Evolutionary conservation across 2,113 vertebrate species (phyloP), one percentile per base, ranked within the genome.

Genomic region (Rhinogobius similis): DNA sequence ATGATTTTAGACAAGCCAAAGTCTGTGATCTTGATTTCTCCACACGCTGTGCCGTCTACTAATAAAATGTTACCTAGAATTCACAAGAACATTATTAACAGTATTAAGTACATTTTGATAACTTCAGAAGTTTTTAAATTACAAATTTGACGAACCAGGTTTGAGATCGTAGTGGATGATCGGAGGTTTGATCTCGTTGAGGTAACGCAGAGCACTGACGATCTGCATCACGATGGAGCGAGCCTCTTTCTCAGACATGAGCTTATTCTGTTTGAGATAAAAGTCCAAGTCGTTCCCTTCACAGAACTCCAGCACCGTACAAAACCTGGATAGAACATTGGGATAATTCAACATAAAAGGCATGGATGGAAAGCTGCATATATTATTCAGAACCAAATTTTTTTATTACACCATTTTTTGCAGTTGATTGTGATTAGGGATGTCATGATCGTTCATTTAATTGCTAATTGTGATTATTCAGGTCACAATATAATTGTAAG

Each of bases 101-200:
- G 29, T 5, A 11, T 36, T 21, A 36, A 2, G 29, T 24, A 1
- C 24, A 24, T 11, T 16, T 5, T 6, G 7, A 46, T 2, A 10
- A 48, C 5, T 13, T 20, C n/a, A 50, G 50, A 41, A 10, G 14
- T 3, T 38, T 29, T 3, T 1, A 55, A n/a, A 1, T 3, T 5
- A 24, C 38, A 29, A 20, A 3, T 0, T 3, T 18, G 55, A 67
- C 75, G 84, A 91, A 99, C 98, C 98, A 85, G 98, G 98, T 79
- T 99, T 99, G 86, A 99, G 96, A 92, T 99, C 97, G 70, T 99
- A 99, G 93, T 99, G 98, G 92, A 99, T 99, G 93, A 99, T 99
- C 79, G 98, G 98, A 29, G 97, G 98, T 82, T 98, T 99, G 93
- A 99, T 99, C 90, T 99, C 98, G 87, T 99, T 99, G 89, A 99